Evolutionary conservation across 2,797 vertebrate species (phyloP).

Genomic region (Toxotes lorentzi): DNA sequence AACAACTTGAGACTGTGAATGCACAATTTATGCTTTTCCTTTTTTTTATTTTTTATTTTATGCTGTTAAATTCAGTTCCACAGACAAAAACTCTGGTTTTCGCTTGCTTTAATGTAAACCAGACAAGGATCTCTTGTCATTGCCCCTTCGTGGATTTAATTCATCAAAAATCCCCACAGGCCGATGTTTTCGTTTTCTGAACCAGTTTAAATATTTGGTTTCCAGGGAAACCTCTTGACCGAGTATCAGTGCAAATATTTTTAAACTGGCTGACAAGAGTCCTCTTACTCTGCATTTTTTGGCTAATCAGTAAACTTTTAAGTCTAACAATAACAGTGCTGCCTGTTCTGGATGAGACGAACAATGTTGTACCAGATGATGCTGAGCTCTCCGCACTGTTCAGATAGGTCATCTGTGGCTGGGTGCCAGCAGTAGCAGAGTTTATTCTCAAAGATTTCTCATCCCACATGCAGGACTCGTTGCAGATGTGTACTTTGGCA

Average conservation of each 20-base stretch:
- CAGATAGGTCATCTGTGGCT: slow-evolving; percentile 12
- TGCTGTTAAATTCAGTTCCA: not conserved
- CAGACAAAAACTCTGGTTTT: slow-evolving; percentile 1
- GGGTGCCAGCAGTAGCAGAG: slow-evolving; percentile 20
- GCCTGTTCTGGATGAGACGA: slow-evolving; percentile 16
- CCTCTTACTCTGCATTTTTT: not conserved
- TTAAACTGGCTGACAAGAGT: not conserved
- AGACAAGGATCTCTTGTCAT: not conserved
- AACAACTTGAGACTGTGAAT: slow-evolving; percentile 6
- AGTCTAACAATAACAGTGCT: slow-evolving; percentile 17
- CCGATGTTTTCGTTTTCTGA: slow-evolving; percentile 1
- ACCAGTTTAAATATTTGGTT: slow-evolving; percentile 59
- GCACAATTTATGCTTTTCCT: not conserved
- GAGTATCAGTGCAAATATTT: slow-evolving; percentile 5
- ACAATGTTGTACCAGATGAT: not conserved
- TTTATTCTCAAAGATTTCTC: slow-evolving; percentile 5
- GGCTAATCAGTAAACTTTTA: not conserved
- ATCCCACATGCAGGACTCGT: not conserved
- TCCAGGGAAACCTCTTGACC: slow-evolving; percentile 33
- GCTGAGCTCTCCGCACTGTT: not conserved
- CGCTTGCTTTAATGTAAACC: slow-evolving; percentile 2
- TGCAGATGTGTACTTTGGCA: slow-evolving; percentile 34
- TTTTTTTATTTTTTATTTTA: not conserved
- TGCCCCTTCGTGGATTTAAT: not conserved
- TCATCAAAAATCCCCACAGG: not conserved